Conservation (phyloP, 2,797 vertebrate genomes). For the Neomorphus geoffroyi region DNA sequence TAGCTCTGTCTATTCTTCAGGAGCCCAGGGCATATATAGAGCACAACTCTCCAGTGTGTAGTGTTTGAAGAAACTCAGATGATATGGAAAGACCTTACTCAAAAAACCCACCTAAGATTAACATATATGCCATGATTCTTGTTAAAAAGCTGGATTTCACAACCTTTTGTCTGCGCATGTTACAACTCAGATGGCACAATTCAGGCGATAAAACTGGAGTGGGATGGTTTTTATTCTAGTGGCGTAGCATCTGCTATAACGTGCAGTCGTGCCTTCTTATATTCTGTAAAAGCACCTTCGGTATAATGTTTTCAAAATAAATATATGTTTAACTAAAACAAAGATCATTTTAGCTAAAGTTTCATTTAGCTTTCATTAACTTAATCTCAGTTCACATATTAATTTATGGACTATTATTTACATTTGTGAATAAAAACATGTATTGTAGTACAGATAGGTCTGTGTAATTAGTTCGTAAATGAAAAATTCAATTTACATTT, state of each 20-base stretch:
- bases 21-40: background rate
- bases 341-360: background rate
- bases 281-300: background rate
- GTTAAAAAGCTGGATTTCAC: background rate
- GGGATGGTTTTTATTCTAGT: background rate
- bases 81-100: background rate
- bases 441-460: background rate
- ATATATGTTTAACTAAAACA: background rate
- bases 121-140: background rate
- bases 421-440: background rate
- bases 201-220: background rate
- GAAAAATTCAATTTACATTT: background rate
- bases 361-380: background rate
- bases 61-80: background rate
- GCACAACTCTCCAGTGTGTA: background rate
- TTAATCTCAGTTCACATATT: background rate
- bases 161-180: background rate
- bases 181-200: background rate
- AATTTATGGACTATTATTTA: background rate
- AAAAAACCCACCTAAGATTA: background rate
- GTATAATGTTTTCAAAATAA: background rate
- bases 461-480: background rate
- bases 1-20: background rate
- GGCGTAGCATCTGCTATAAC: background rate
- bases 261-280: accelerated